A percentile compares a stretch with the other conserved stretches of the same genome.
Evolutionary conservation across 2,888 invertebrate species (phyloP).

Genomic region (Nyleta sp.): DNA sequence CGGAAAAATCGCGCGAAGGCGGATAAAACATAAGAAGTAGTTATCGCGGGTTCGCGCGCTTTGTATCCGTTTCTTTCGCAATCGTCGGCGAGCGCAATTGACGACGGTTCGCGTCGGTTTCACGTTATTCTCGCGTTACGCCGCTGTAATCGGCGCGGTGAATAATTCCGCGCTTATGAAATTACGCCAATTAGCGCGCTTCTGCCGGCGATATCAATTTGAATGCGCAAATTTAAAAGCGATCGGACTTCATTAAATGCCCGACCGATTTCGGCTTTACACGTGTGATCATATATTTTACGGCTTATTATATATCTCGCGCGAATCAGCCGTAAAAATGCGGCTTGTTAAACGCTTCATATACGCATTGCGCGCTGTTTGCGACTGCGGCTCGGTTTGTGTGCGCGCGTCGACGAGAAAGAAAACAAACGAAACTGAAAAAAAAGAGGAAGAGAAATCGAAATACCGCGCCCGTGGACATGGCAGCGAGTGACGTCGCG

Average conservation of each 20-base stretch:
- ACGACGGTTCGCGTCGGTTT: neutral
- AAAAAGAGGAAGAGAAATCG: slow-evolving; percentile 2
- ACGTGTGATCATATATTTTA: slow-evolving; percentile 27
- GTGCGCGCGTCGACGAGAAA: neutral
- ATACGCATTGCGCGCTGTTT: slow-evolving; percentile 10
- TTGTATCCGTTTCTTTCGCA: slow-evolving; percentile 4
- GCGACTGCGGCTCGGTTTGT: neutral
- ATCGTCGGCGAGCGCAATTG: neutral
- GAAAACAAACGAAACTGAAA: slow-evolving; percentile 5
- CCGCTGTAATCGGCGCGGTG: neutral
- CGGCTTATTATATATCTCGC: slow-evolving; percentile 20
- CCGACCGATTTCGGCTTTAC: slow-evolving; percentile 4
- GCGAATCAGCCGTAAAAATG: slow-evolving; percentile 23
- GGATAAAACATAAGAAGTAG: slow-evolving; percentile 17
- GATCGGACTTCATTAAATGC: slow-evolving; percentile 1
- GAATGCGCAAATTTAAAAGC: slow-evolving; percentile 3
- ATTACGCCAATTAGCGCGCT: slow-evolving; percentile 6
- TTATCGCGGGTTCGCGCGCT: slow-evolving; percentile 2
- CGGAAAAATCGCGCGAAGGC: neutral
- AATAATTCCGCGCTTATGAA: neutral
- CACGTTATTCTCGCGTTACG: neutral
- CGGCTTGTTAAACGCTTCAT: slow-evolving; percentile 20
- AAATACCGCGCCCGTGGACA: slow-evolving; percentile 9
- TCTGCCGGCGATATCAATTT: slow-evolving; percentile 2
- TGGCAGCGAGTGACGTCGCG: slow-evolving; percentile 21